Evolutionary conservation across 2,797 vertebrate species (phyloP).

Genomic region (Lithobates sylvaticus): DNA sequence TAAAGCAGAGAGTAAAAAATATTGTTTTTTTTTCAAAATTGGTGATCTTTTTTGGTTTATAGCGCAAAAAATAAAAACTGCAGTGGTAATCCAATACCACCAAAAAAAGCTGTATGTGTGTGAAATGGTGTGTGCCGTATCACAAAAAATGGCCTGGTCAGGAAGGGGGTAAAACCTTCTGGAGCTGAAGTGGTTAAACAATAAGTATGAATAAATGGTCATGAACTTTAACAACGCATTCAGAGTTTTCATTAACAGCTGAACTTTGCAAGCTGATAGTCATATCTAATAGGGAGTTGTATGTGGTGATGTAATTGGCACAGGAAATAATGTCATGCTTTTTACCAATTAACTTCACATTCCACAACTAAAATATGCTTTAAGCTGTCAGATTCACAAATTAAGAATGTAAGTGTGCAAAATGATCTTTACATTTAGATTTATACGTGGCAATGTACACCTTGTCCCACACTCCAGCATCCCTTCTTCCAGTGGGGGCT

Average conservation of each 20-base stretch:
- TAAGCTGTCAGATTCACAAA: not conserved
- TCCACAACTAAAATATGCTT: not conserved
- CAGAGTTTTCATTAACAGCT: slow-evolving; percentile 54
- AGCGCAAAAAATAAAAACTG: no score
- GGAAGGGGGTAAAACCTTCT: no score
- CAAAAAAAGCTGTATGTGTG: no score
- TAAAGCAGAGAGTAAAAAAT: no score
- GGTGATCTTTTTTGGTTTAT: no score
- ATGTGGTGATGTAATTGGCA: slow-evolving; percentile 36
- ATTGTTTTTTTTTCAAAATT: no score
- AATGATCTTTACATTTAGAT: not conserved
- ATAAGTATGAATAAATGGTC: slow-evolving; percentile 57
- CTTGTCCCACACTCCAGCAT: no score
- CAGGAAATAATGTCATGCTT: slow-evolving; percentile 47
- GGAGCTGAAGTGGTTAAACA: not conserved
- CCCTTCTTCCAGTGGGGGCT: no score
- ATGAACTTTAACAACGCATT: slow-evolving; percentile 8
- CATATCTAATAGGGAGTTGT: slow-evolving; percentile 57
- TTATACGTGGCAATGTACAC: no score
- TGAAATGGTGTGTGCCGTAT: no score
- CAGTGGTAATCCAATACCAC: no score
- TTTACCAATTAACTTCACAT: not conserved
- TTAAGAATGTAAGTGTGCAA: not conserved
- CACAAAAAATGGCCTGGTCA: no score
- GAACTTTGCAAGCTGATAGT: slow-evolving; percentile 54